phyloP scores from a whole-genome alignment of 35 echinoderm and acorn worm genomes.

The Ophiothrix spiculata region DNA sequence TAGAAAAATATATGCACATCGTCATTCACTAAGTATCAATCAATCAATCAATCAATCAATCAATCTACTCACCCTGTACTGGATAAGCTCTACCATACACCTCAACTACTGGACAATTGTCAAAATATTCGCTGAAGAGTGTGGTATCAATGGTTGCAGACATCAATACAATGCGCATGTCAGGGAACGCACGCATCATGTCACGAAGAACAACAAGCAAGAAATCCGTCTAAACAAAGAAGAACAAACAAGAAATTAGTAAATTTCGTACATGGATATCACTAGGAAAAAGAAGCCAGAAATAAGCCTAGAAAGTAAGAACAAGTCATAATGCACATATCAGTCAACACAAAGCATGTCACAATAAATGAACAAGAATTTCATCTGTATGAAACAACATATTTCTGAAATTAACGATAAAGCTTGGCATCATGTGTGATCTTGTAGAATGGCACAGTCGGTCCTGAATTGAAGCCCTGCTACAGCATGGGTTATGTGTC shows the following conservation, averaged over 20 bases:
- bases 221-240: conserved; percentile 83
- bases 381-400: no score
- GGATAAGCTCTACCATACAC: conserved; percentile 86
- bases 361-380: neutral
- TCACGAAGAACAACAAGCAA: conserved; percentile 90
- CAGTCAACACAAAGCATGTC: no score
- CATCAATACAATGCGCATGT: conserved; percentile 84
- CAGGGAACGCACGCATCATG: conserved; percentile 79
- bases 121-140: conserved; percentile 92
- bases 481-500: no score
- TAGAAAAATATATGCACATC: no score
- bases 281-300: neutral
- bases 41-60: no score
- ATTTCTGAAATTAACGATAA: no score
- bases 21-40: no score
- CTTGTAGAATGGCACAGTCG: no score
- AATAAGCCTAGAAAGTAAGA: neutral
- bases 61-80: conserved; percentile 78
- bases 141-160: conserved; percentile 95
- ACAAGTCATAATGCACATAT: no score
- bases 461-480: no score
- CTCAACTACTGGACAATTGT: conserved; percentile 86
- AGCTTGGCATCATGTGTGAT: no score
- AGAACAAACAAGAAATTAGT: neutral
- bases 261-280: neutral